A percentile compares a stretch with the other conserved stretches of the same genome.
These are phyloP conservation scores for Nothoprocta perdicaria DNA, from an alignment of 2,113 vertebrate genomes.

Conservation along the genomic window DNA sequence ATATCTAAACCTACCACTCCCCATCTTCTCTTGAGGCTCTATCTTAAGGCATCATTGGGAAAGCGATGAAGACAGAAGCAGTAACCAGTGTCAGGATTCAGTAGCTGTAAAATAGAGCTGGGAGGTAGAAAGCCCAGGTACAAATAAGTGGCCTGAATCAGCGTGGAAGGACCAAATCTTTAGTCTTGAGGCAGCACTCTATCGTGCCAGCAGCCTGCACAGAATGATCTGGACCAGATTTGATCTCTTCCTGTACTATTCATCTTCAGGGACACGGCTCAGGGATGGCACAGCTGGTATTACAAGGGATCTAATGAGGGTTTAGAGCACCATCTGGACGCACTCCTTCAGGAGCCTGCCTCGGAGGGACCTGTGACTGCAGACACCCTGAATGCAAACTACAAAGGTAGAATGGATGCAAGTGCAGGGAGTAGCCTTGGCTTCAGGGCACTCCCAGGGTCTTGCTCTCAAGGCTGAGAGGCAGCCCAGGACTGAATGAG, in stretches of 20 bases:
- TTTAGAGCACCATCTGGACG: background rate
- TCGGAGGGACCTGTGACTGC: background rate
- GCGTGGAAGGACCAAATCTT: background rate
- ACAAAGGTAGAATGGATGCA: background rate
- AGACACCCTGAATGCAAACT: background rate
- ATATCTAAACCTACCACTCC: background rate
- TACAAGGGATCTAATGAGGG: background rate
- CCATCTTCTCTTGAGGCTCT: background rate
- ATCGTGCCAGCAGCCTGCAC: background rate
- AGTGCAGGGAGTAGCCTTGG: background rate
- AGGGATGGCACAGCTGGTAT: background rate
- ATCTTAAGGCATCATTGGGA: background rate
- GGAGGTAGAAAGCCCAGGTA: background rate
- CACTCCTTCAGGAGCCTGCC: accelerated
- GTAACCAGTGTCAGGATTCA: background rate
- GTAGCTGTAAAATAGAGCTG: accelerated
- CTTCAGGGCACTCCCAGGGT: background rate
- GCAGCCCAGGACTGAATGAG: background rate
- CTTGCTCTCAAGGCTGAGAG: background rate
- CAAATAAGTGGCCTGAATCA: background rate
- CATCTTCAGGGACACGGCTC: background rate
- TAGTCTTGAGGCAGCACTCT: background rate
- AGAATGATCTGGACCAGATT: background rate
- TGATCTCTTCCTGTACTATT: background rate
- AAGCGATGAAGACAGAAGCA: background rate